Evolutionary conservation across 2,797 vertebrate genomes (phyloP).

Genomic region (Coregonus sp.): DNA sequence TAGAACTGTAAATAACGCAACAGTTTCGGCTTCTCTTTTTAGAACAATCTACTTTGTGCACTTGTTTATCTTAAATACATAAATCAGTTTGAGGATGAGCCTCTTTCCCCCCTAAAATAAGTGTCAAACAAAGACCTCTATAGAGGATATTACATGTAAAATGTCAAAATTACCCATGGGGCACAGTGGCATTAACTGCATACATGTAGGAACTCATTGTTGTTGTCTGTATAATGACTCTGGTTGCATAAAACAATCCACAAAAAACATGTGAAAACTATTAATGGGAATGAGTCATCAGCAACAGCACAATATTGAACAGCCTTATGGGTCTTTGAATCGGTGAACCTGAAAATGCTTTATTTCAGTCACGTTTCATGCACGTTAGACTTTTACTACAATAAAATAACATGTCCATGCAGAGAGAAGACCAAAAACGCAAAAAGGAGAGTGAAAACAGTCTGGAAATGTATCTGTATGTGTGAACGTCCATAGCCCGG

Average conservation of each 20-base stretch:
- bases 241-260: background rate
- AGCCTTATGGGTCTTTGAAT: background rate
- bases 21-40: background rate
- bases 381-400: background rate
- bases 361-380: background rate
- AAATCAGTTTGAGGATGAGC: slow-evolving; percentile 50
- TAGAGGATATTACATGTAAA: slow-evolving; percentile 11
- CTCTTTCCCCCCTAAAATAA: slow-evolving; percentile 35
- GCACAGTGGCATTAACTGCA: background rate
- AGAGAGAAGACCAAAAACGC: background rate
- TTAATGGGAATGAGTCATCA: background rate
- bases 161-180: background rate
- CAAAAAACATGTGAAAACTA: background rate
- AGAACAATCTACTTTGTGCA: background rate
- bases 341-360: background rate
- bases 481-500: background rate
- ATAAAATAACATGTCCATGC: background rate
- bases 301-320: background rate
- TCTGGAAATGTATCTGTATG: background rate
- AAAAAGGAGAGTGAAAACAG: background rate
- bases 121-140: slow-evolving; percentile 40
- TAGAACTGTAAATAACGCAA: background rate
- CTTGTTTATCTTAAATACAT: slow-evolving; percentile 35
- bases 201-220: background rate
- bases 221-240: background rate